Base-by-base conservation (phyloP, 2,797 vertebrate species). In the Pelodytes ibericus region DNA sequence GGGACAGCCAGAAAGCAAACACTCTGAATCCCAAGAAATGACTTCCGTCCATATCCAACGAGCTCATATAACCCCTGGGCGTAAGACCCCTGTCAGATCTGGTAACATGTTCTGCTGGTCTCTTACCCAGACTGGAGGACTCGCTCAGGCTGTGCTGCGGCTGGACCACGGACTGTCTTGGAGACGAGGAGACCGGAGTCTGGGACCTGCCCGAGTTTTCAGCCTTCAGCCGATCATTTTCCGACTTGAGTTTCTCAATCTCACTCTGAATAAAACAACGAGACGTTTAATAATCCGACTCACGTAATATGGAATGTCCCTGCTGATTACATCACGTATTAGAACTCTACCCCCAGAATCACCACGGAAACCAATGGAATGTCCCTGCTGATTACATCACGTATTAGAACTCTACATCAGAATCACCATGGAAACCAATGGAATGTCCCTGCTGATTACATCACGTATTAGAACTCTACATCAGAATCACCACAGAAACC, bases 91-190 rank as follows among this genome's bases (percentile, higher is more conserved):
- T 36, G 33, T 36, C 33, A 36, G 33, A 36, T 36, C 11, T 6
- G 11, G 11, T 36, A 11, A 36, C 11, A 36, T 2, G 2, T 4
- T 24, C 49, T 16, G 1, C 49, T 2, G 49, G 20, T 3, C 5
- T n/a, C 91, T 91, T 88, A 98, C 97, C 95, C 31, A 99, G 93
- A 88, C 96, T 98, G 84, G 94, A 95, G 77, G 97, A 98, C 87
- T 99, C 96, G 0, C 93, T 93, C 84, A 98, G 95, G 85, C 95
- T 95, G 88, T 96, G 96, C 77, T 96, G 95, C 73, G 94, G 89
- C 57, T 95, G 89, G 20, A 91, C 95, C 29, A 93, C 76, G 0
- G 91, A 94, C 24, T 92, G 91, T 36, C 94, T 89, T 0, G 95
- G 93, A 7, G 96, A 93, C 25, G 94, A 91, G 82, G 96, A 97